Evolutionary conservation across 2,888 invertebrate genomes (phyloP), one percentile per base, ranked within the genome.

Genomic region (Spodoptera littoralis): DNA sequence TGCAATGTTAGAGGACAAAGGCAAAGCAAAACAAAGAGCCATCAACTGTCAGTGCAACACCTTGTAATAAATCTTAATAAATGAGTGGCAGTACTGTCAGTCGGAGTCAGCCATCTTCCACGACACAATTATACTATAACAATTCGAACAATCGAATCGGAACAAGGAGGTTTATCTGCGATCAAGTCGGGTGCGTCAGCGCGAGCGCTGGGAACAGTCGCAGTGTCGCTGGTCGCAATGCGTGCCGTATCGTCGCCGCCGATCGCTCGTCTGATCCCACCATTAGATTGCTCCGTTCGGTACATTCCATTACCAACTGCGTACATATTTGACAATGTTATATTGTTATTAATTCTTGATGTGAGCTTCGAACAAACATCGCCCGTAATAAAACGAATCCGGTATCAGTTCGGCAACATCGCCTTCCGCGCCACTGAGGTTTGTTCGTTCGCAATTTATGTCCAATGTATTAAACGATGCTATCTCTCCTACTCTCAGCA

Each of bases 231-330:
- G 57, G 65, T 79, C 79, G 67, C 71, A 71, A 61, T 71, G 76
- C 86, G 81, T 83, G 86, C 78, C 73, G 75, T 86, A 86, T 85
- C 86, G 64, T 55, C 73, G 53, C 44, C 72, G 69, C 46, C 68
- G 73, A 83, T 84, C 84, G 75, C 75, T 56, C 54, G 70, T 74
- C 76, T 64, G 79, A 80, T 80, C 64, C 58, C 68, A 59, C 60
- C 69, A 65, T 74, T 67, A 73, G 79, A 79, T 79, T 78, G 72
- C 62, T 72, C 80, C 41, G 60, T 75, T 78, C 68, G 60, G 62
- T 58, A 74, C 73, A 77, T 76, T 69, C 71, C 66, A 70, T 75
- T 79, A 73, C 59, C 66, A 76, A 65, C 71, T 76, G 68, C 55
- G 69, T 70, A 80, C 65, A 80, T 80, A 72, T 80, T 77, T 74